These are phyloP conservation scores for Anguilla anguilla DNA, from an alignment of 2,797 vertebrate genomes.

Conservation along the genomic window DNA sequence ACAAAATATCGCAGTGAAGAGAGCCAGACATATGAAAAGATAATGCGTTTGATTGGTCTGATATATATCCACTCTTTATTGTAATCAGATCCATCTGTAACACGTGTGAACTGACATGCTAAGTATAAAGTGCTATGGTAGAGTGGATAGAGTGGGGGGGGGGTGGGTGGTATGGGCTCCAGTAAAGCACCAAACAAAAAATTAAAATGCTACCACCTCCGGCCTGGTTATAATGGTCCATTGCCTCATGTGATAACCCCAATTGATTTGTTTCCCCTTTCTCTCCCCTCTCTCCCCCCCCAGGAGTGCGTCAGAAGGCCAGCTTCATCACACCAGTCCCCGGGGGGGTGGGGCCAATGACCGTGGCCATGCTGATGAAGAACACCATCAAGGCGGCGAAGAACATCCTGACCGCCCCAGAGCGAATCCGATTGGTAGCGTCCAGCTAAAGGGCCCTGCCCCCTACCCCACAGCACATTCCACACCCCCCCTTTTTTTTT, in stretches of 20 bases:
- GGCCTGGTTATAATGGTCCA: neutral
- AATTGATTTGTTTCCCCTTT: neutral
- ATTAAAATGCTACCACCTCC: neutral
- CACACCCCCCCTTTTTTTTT: conserved; percentile 44
- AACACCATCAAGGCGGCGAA: conserved; percentile 96
- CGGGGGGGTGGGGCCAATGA: conserved; percentile 96
- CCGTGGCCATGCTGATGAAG: conserved; percentile 98
- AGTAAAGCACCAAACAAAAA: neutral
- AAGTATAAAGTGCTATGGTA: no score
- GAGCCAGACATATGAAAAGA: neutral
- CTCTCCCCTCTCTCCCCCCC: neutral
- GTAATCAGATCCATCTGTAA: no score
- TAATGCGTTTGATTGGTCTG: neutral
- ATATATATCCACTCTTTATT: no score
- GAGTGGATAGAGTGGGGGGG: no score
- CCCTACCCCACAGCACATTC: conserved; percentile 60
- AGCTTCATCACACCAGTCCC: conserved; percentile 94
- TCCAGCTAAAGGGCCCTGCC: conserved; percentile 62
- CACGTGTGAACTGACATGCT: no score
- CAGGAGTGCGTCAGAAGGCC: conserved; percentile 90
- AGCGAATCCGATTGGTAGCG: conserved; percentile 71
- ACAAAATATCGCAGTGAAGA: neutral
- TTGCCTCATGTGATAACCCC: neutral
- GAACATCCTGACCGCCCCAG: conserved; percentile 73
- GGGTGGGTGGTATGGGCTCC: neutral